Conservation (phyloP, 2,113 vertebrate species). For the Heterocephalus glaber region DNA sequence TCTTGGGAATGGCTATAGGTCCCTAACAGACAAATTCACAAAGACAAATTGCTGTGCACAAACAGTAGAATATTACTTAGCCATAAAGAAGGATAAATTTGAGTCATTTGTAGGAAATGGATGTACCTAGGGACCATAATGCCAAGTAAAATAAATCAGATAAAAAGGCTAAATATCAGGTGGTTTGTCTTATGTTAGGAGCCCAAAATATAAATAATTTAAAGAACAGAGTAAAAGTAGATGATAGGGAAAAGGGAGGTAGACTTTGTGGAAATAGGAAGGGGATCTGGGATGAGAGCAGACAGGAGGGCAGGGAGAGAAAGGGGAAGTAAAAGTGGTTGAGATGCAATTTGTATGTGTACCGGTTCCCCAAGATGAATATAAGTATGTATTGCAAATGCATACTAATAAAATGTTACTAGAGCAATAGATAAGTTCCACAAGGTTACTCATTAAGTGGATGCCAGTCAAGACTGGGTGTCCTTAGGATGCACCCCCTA, state of each 20-base stretch:
- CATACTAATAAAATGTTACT: not conserved
- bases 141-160: not conserved
- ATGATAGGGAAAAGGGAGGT: not conserved
- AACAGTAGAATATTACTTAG: not conserved
- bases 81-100: not conserved
- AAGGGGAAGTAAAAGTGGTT: not conserved
- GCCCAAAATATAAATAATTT: not conserved
- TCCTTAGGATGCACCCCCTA: not conserved
- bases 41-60: not conserved
- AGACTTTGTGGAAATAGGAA: not conserved
- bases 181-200: not conserved
- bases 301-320: not conserved
- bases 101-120: not conserved
- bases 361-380: not conserved
- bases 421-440: not conserved
- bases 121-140: not conserved
- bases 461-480: not conserved
- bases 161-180: not conserved
- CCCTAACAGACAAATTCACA: not conserved
- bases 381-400: not conserved
- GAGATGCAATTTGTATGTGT: not conserved
- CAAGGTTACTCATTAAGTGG: not conserved
- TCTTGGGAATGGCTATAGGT: not conserved
- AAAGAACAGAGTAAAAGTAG: not conserved
- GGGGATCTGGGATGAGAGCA: not conserved